Percentiles rank a stretch among this genome's conserved stretches.
phyloP scores from a whole-genome alignment of 1,140 invertebrate genomes.

The Trissolcus basalis region DNA sequence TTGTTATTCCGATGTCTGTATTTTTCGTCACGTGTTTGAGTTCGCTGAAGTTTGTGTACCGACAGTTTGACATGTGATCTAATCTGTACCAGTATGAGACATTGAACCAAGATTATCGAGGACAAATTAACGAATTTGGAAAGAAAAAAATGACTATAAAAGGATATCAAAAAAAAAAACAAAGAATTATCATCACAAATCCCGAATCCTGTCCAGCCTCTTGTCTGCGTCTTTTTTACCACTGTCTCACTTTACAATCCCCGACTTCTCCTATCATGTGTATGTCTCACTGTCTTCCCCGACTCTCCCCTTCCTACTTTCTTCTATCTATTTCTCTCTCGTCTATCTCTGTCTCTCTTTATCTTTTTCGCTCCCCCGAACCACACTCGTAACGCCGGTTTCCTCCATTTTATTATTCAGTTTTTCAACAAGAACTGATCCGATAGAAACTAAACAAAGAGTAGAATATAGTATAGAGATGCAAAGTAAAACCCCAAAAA shows the following conservation, averaged over 20 bases:
- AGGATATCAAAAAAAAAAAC: too few species aligned
- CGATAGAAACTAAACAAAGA: conserved; percentile 13
- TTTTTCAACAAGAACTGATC: conserved; percentile 24
- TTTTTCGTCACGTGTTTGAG: conserved; percentile 45
- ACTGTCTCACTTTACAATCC: conserved; percentile 55
- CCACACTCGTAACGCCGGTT: conserved; percentile 40
- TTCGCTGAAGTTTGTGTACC: conserved; percentile 44
- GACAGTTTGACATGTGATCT: conserved; percentile 31
- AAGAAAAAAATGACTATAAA: too few species aligned
- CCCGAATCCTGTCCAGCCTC: conserved; percentile 57
- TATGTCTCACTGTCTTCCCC: conserved; percentile 48
- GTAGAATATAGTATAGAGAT: conserved; percentile 2
- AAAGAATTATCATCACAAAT: conserved; percentile 27
- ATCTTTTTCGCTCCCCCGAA: conserved; percentile 34
- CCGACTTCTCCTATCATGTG: conserved; percentile 42
- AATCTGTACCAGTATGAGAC: conserved; percentile 42
- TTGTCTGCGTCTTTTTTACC: conserved; percentile 61
- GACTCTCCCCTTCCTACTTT: neutral
- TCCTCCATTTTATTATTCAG: conserved; percentile 46
- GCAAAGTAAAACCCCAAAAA: conserved; percentile 1
- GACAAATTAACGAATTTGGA: too few species aligned
- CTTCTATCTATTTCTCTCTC: conserved; percentile 36
- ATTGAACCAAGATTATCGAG: conserved; percentile 25
- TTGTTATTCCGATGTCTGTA: conserved; percentile 36
- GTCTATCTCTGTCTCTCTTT: conserved; percentile 38